phyloP scores from a whole-genome alignment of 2,888 invertebrate genomes.

The Metopia argyrocephala region DNA sequence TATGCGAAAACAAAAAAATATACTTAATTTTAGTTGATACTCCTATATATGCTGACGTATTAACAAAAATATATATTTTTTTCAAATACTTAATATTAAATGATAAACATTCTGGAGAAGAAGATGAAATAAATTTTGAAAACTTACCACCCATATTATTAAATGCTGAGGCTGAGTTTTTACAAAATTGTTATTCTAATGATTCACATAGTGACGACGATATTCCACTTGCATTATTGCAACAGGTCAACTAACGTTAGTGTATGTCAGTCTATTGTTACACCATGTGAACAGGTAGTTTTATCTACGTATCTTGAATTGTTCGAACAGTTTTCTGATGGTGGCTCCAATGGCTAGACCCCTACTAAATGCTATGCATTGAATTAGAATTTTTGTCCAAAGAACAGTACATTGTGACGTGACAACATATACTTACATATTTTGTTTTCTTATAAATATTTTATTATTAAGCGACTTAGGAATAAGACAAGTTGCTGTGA shows the following conservation, averaged over 20 bases:
- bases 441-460: too few species aligned
- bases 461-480: too few species aligned
- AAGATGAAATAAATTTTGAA: slow-evolving; percentile 26
- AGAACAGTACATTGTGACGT: too few species aligned
- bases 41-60: slow-evolving; percentile 31
- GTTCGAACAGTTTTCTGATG: too few species aligned
- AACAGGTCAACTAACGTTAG: slow-evolving; percentile 24
- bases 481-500: too few species aligned
- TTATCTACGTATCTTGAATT: too few species aligned
- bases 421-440: too few species aligned
- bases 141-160: slow-evolving; percentile 19
- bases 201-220: slow-evolving; percentile 34
- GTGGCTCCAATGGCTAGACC: too few species aligned
- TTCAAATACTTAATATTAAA: slow-evolving; percentile 29
- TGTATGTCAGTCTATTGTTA: slow-evolving; percentile 7
- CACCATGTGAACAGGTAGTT: slow-evolving; percentile 14
- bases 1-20: slow-evolving; percentile 24
- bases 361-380: too few species aligned
- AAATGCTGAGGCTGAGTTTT: slow-evolving; percentile 1
- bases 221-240: slow-evolving; percentile 21
- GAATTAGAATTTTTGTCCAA: too few species aligned
- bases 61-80: slow-evolving; percentile 11
- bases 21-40: slow-evolving; percentile 38
- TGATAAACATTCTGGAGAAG: slow-evolving; percentile 7
- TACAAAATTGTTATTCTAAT: slow-evolving; percentile 22